Conservation (phyloP, 2,797 vertebrate species). For the Sitta carolinensis region DNA sequence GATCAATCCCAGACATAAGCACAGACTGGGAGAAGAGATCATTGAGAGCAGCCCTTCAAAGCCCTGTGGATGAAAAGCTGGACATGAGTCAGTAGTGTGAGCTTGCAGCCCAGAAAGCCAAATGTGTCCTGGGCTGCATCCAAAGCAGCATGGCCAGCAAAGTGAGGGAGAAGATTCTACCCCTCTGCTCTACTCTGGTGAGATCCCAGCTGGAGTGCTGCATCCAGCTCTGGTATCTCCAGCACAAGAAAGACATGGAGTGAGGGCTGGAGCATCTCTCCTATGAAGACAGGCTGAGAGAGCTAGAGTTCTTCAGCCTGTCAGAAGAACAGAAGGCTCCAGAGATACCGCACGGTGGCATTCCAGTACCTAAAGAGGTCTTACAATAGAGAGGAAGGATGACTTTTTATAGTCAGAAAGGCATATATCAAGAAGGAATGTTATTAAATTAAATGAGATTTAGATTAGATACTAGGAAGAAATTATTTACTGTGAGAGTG, state of each 20-base stretch:
- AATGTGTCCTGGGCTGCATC: fast-evolving
- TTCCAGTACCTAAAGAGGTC: neutral
- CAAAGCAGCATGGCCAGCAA: neutral
- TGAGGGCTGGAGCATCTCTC: neutral
- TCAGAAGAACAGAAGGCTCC: neutral
- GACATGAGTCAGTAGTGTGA: neutral
- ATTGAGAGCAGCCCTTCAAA: neutral
- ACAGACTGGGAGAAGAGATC: neutral
- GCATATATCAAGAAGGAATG: neutral
- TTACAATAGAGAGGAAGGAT: neutral
- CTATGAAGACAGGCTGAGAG: neutral
- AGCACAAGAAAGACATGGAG: neutral
- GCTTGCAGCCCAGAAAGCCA: neutral
- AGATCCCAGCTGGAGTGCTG: fast-evolving
- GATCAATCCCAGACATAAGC: neutral
- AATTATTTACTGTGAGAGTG: neutral
- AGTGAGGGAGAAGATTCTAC: neutral
- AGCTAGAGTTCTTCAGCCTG: neutral
- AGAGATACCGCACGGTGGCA: neutral
- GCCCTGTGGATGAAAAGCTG: neutral
- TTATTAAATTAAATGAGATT: neutral
- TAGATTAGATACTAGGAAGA: neutral
- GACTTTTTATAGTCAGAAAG: neutral
- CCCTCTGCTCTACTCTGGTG: neutral
- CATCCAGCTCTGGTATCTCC: neutral